phyloP scores from a whole-genome alignment of 2,797 vertebrate genomes.

The Champsocephalus esox region DNA sequence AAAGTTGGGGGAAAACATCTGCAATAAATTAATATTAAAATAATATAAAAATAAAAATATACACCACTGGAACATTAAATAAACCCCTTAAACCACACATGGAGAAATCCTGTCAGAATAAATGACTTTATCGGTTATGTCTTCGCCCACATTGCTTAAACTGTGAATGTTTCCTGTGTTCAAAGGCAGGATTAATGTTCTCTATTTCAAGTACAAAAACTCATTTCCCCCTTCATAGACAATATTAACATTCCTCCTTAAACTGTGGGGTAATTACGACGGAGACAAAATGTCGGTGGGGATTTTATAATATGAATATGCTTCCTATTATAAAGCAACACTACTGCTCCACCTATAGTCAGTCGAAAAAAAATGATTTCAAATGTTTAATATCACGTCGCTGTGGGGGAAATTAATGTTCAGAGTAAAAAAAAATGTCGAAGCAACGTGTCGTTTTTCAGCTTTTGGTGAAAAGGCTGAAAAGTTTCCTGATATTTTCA shows the following conservation, averaged over 20 bases:
- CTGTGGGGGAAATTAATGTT: constrained; percentile 28
- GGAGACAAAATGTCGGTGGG: constrained; percentile 80
- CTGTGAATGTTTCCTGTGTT: constrained; percentile 44
- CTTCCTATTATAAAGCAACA: constrained; percentile 67
- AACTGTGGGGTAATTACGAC: constrained; percentile 66
- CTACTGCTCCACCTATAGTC: constrained; percentile 19
- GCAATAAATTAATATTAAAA: constrained; percentile 50
- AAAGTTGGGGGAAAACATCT: constrained; percentile 34
- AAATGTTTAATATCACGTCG: constrained; percentile 67
- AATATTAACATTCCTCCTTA: constrained; percentile 76
- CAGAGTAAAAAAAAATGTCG: constrained; percentile 29
- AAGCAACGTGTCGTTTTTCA: constrained; percentile 3
- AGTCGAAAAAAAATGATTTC: constrained; percentile 46
- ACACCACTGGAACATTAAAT: constrained; percentile 26
- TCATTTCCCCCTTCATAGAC: constrained; percentile 42
- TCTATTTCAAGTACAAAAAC: constrained; percentile 65
- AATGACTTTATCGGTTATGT: constrained; percentile 25
- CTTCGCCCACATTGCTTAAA: constrained; percentile 9
- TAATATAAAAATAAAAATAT: constrained; percentile 14
- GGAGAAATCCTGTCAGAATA: constrained; percentile 37
- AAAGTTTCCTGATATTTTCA: constrained; percentile 75
- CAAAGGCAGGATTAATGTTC: constrained; percentile 36
- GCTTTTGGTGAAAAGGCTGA: constrained; percentile 21
- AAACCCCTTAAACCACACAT: constrained; percentile 7
- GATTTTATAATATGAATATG: constrained; percentile 76